Evolutionary conservation across 2,113 vertebrate genomes (phyloP).

Genomic region (Eurystomus gularis): DNA sequence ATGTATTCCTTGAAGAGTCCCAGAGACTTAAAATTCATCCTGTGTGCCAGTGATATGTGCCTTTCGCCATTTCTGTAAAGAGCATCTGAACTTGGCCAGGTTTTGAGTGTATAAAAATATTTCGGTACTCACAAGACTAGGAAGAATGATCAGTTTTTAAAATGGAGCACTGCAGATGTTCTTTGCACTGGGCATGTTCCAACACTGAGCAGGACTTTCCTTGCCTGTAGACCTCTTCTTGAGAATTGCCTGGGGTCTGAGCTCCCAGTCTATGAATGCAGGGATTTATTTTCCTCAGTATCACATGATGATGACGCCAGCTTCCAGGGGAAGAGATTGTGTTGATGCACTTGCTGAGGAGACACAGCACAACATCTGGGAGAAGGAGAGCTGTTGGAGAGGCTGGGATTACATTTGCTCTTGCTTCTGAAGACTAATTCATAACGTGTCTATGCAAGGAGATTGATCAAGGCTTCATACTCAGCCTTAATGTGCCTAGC

Average conservation of each 20-base stretch:
- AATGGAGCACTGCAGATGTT: background rate
- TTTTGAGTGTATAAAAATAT: background rate
- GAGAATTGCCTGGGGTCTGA: background rate
- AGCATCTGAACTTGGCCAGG: background rate
- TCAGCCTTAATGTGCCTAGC: background rate
- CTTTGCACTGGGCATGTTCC: background rate
- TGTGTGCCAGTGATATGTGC: background rate
- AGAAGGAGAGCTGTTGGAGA: background rate
- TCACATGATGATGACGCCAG: background rate
- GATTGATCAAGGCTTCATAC: background rate
- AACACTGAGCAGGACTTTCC: background rate
- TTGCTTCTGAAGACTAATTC: background rate
- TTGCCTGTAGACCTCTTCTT: background rate
- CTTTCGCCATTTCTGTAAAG: background rate
- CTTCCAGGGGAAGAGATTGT: background rate
- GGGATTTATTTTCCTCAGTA: background rate
- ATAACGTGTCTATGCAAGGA: background rate
- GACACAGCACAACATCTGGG: no score
- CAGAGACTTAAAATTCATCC: background rate
- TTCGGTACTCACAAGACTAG: background rate
- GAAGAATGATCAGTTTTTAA: background rate
- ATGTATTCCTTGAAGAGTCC: background rate
- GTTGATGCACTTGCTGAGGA: background rate
- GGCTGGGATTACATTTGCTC: background rate
- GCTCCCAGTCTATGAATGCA: accelerated